phyloP scores from a whole-genome alignment of 2,888 invertebrate genomes.

The Hypolimnas misippus region DNA sequence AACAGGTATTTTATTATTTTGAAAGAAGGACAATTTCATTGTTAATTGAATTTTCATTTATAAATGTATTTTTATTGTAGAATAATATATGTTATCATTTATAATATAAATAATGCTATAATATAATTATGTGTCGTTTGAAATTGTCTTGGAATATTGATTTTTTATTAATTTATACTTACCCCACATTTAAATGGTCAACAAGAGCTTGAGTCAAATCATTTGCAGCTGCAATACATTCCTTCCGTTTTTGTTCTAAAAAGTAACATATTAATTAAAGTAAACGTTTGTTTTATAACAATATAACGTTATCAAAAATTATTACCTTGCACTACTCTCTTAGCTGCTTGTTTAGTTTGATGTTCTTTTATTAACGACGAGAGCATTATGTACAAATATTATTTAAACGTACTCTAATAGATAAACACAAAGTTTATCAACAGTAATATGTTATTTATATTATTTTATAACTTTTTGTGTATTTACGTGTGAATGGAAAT shows the following conservation, averaged over 20 bases:
- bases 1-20: too few relatives aligned
- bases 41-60: too few relatives aligned
- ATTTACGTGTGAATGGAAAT: too few relatives aligned
- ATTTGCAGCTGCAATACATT: slow-evolving; percentile 96
- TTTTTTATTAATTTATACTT: slow-evolving; percentile 43
- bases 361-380: slow-evolving; percentile 95
- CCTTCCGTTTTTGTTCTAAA: slow-evolving; percentile 95
- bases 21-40: too few relatives aligned
- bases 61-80: too few relatives aligned
- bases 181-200: slow-evolving; percentile 99
- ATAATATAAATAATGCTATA: too few relatives aligned
- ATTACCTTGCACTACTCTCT: slow-evolving; percentile 92
- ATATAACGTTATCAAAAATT: not conserved
- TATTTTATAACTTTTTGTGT: too few relatives aligned
- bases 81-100: too few relatives aligned
- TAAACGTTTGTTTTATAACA: not conserved
- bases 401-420: not conserved
- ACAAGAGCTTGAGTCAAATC: slow-evolving; percentile 97
- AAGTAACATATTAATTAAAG: slow-evolving; percentile 39
- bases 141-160: too few relatives aligned
- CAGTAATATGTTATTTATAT: too few relatives aligned
- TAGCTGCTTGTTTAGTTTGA: slow-evolving; percentile 89
- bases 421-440: not conserved
- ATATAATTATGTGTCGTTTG: too few relatives aligned
- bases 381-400: slow-evolving; percentile 85